A percentile compares a stretch with the other conserved stretches of the same genome.
These are phyloP conservation scores for Tichodroma muraria DNA, from an alignment of 2,113 vertebrate genomes.

Conservation along the genomic window DNA sequence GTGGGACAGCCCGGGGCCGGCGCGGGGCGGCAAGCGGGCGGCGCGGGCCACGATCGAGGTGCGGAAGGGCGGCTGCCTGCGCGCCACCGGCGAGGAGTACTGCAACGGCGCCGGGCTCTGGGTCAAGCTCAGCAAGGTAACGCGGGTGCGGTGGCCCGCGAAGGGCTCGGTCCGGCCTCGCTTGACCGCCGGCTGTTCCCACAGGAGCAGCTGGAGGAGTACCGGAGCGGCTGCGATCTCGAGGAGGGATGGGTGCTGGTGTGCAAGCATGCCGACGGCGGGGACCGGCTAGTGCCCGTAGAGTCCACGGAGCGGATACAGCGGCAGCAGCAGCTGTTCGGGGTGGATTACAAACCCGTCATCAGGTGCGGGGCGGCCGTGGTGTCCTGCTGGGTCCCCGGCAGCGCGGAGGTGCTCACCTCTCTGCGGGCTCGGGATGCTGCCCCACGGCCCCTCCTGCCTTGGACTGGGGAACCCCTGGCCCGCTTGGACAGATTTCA, in stretches of 20 bases:
- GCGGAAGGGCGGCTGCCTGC: constrained; percentile 83
- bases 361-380: constrained; percentile 68
- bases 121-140: constrained; percentile 89
- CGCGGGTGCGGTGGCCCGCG: background rate
- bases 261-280: constrained; percentile 89
- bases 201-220: constrained; percentile 92
- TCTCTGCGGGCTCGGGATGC: background rate
- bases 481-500: too few species aligned
- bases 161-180: background rate
- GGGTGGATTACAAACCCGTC: constrained; percentile 88
- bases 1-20: constrained; percentile 64
- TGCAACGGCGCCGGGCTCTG: constrained; percentile 92
- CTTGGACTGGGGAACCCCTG: background rate
- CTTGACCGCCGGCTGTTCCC: background rate
- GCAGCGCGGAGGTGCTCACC: background rate
- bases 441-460: background rate
- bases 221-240: constrained; percentile 78
- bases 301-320: constrained; percentile 85
- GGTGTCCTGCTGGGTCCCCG: background rate
- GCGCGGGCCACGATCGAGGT: constrained; percentile 81
- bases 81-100: constrained; percentile 91
- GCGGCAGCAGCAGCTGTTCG: constrained; percentile 92
- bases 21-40: constrained; percentile 76
- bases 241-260: constrained; percentile 93
- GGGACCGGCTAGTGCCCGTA: constrained; percentile 88